Base-by-base conservation (phyloP, 1,140 invertebrate genomes). In the Brachionus sp. region DNA sequence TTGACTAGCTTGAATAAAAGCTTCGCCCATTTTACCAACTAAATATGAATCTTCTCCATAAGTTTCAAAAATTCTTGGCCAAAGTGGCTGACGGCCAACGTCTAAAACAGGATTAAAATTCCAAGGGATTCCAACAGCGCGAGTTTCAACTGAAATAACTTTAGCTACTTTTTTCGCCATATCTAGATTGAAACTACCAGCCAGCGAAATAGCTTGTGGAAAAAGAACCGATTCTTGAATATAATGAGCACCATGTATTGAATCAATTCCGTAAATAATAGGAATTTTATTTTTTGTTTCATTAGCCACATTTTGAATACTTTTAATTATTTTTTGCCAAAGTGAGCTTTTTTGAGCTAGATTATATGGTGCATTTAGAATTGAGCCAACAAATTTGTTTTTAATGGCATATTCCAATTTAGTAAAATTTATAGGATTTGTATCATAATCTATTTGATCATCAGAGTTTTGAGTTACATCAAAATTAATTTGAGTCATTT, bases 401-500 rank as follows among this genome's bases (percentile, higher is more conserved):
- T 57, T 37, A 19, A 77, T 35, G 5, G 75, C 75, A 57, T n/a
- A 3, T 19, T 19, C 7, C 25, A 77, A n/a, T 37, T 62, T 57
- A 16, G 9, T 35, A 5, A 6, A 1, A 57, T 77, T 35, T 9
- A 77, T 35, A 9, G 46, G 46, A 57, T 57, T 77, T 9, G 44
- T 42, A 77, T 77, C 44, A 12, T 25, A 16, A 5, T 53, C 25
- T 25, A 12, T 57, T 57, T 25, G 46, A 44, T 7, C 25, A 23
- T 29, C 25, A 35, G 13, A 16, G 35, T 57, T 77, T 23, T 57
- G 5, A 35, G 37, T 37, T 5, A 77, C 29, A 19, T 77, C 29
- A 57, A 77, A 57, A 23, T 25, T 53, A 7, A 77, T 35, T 44
- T 77, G 75, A 23, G 75, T 77, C 75, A 77, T 77, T 77, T 77